These are phyloP conservation scores for Nibea albiflora DNA, from an alignment of 2,113 vertebrate species.

Conservation along the genomic window DNA sequence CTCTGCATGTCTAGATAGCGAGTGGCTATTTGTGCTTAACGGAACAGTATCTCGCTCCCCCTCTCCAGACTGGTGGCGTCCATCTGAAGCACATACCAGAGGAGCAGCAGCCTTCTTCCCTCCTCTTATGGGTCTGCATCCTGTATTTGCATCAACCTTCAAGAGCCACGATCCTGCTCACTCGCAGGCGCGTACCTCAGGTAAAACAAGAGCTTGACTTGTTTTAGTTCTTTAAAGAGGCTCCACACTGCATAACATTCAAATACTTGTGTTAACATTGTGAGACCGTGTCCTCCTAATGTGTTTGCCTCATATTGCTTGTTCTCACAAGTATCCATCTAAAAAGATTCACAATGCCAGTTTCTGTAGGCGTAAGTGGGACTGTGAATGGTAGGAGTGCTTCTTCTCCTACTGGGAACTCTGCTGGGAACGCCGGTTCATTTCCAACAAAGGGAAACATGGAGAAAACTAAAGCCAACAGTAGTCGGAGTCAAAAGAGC, in stretches of 20 bases:
- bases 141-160: constrained; percentile 87
- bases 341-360: constrained; percentile 42
- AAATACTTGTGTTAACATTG: not conserved
- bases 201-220: constrained; percentile 79
- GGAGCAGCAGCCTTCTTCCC: constrained; percentile 89
- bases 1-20: constrained; percentile 4
- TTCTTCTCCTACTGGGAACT: constrained; percentile 82
- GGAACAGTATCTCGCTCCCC: not conserved
- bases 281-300: constrained; percentile 10
- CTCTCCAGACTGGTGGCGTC: constrained; percentile 91
- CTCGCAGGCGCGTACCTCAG: constrained; percentile 85
- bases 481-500: constrained; percentile 80
- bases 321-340: constrained; percentile 15
- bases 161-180: constrained; percentile 86
- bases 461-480: constrained; percentile 81
- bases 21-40: constrained; percentile 8
- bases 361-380: constrained; percentile 87
- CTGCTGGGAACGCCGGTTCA: constrained; percentile 77
- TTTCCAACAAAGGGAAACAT: constrained; percentile 80
- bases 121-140: constrained; percentile 89
- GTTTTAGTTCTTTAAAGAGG: not conserved
- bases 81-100: constrained; percentile 85
- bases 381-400: constrained; percentile 87
- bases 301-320: constrained; percentile 18
- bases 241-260: not conserved